Base-by-base conservation (phyloP, 2,888 invertebrate species). In the Theretra japonica region DNA sequence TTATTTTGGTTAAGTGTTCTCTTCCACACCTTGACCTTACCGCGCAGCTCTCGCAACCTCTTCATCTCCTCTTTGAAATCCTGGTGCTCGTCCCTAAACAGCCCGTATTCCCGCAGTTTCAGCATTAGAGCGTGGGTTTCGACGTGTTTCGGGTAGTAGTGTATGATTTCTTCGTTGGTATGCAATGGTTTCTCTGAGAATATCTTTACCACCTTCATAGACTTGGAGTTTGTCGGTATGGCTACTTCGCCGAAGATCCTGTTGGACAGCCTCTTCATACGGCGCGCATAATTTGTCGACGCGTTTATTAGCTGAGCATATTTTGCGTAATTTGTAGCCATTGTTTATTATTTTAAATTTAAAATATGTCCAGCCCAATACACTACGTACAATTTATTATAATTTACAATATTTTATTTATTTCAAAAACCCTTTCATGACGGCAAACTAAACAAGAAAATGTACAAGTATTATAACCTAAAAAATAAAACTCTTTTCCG, bases 61-160 rank as follows among this genome's bases (percentile, higher is more conserved):
- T 95, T 95, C 96, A 97, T 98, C 91, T 98, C 98, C 69, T 98
- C 98, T 79, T 96, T 96, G 84, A 98, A 98, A 90, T 98, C 98
- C 84, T 96, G 95, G 89, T 98, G 98, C 86, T 98, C 98, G 84
- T 98, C 98, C 73, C 98, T 95, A 88, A 95, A 98, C 5, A 98
- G 91, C 0, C 98, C 98, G 81, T 98, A 97, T 73, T 96, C 93
- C 21, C 98, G 90, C 56, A 98, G 91, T 78, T 96, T 94, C 76
- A 93, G 91, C 96, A 98, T 97, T 1, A 99, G 91, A 58, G 92
- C 83, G 76, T 96, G 95, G 0, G 97, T 97, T 88, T 98, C 97
- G 1, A 96, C 94, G 84, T 98, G 97, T 23, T 98, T 95, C 0
- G 99, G 99, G 86, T 99, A 99, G 90, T 98, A 99, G 72, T 97